Evolutionary conservation across 2,113 vertebrate species (phyloP).

Genomic region (Rhynchopsitta pachyrhyncha): DNA sequence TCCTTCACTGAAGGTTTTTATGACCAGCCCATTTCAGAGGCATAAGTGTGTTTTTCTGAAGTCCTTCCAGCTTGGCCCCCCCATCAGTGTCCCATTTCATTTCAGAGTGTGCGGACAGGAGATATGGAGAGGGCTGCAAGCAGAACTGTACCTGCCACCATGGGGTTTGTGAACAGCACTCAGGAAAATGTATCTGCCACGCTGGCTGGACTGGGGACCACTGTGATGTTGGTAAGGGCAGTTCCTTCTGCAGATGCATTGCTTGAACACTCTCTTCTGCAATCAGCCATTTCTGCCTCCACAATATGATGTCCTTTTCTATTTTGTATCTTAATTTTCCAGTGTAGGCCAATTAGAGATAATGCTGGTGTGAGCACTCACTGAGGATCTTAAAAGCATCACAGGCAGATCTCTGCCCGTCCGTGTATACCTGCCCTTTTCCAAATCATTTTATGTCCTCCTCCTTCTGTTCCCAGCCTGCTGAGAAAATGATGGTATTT

Average conservation of each 20-base stretch:
- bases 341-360: neutral
- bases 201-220: constrained; percentile 17
- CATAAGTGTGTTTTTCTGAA: neutral
- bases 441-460: neutral
- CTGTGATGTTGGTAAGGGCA: constrained; percentile 38
- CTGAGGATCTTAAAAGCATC: neutral
- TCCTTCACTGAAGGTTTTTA: neutral
- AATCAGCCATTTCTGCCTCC: neutral
- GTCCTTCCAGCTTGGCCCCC: neutral
- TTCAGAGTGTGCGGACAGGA: constrained; percentile 15
- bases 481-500: neutral
- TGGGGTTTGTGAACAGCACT: constrained; percentile 25
- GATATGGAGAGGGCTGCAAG: neutral
- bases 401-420: neutral
- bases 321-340: neutral
- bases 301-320: neutral
- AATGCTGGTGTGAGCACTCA: neutral
- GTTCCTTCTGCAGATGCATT: neutral
- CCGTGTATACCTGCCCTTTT: neutral
- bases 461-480: neutral
- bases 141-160: constrained; percentile 53
- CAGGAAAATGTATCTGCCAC: neutral
- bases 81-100: neutral
- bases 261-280: neutral
- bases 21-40: neutral